Evolutionary conservation across 2,888 invertebrate species (phyloP), one percentile per base, ranked within the genome.

Genomic region (Orthosia gracilis): DNA sequence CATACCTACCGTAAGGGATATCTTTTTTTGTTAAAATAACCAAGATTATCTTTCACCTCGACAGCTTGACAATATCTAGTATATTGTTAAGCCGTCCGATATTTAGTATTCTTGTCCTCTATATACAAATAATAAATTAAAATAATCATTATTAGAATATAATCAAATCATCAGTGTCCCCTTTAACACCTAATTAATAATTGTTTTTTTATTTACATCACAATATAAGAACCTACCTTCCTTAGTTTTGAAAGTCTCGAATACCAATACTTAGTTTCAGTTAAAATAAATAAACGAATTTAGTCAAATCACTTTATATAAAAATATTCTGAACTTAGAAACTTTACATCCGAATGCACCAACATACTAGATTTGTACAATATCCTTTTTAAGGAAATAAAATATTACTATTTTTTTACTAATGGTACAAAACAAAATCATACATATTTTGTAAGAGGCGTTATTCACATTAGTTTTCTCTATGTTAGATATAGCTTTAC

Each of bases 351-450:
- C 65, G 12, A 73, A n/a, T 67, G 69, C 73, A 71, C 75, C 45
- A 77, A 85, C 85, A 86, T 88, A 87, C 82, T 86, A 83, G 63
- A 76, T 87, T 88, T 87, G 80, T 89, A 90, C 87, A 88, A 82
- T 80, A 73, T 69, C 85, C 87, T 83, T 86, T 72, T 40, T 50
- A 83, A 84, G 85, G 76, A 79, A 84, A 87, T 69, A 75, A 76
- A 85, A 81, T 78, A 72, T 73, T 69, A 78, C 40, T n/a, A 69
- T 73, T 76, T 67, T 75, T 63, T 62, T 75, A 83, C 55, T 61
- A 69, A 69, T 52, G 13, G 26, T 73, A 64, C 21, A 82, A 69
- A 82, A 81, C 71, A 68, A 66, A 71, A 76, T 77, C 59, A 64
- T 63, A 74, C 59, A 64, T 63, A 72, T 74, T 73, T 72, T 77